Percentiles rank a stretch among this genome's conserved stretches.
Evolutionary conservation across 2,888 invertebrate genomes (phyloP).

Genomic region (Nemotelus nigrinus): DNA sequence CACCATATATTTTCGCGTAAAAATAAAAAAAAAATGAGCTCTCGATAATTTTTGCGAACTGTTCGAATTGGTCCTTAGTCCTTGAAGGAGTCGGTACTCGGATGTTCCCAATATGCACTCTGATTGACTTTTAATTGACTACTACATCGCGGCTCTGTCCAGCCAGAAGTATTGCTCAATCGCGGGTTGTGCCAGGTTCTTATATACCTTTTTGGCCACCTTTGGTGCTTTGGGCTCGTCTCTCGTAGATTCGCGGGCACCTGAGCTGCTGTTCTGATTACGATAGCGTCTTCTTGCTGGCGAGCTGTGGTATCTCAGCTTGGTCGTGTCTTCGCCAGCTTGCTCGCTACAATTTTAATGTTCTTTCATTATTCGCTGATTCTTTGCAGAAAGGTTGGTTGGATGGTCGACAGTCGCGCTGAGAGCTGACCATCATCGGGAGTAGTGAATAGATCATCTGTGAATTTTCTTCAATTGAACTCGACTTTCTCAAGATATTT

Average conservation of each 20-base stretch:
- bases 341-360: conserved; percentile 23
- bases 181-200: conserved; percentile 60
- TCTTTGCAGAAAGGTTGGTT: conserved; percentile 28
- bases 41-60: background rate
- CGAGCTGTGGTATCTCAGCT: background rate
- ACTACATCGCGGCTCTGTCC: conserved; percentile 59
- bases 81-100: conserved; percentile 17
- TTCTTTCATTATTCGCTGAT: conserved; percentile 36
- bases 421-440: conserved; percentile 2
- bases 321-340: conserved; percentile 15
- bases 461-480: background rate
- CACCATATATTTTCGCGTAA: background rate
- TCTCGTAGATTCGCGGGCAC: conserved; percentile 28
- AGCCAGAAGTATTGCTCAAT: conserved; percentile 59
- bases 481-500: conserved; percentile 5
- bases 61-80: background rate
- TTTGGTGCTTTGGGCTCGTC: conserved; percentile 30
- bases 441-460: background rate
- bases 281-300: conserved; percentile 33
- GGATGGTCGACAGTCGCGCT: background rate
- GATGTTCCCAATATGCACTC: conserved; percentile 12
- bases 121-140: conserved; percentile 49
- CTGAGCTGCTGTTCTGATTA: conserved; percentile 40
- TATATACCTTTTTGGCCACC: conserved; percentile 60
- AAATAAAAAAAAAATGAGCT: background rate